Conservation (phyloP, 2,797 vertebrate genomes). For the Rhinoraja longicauda region DNA sequence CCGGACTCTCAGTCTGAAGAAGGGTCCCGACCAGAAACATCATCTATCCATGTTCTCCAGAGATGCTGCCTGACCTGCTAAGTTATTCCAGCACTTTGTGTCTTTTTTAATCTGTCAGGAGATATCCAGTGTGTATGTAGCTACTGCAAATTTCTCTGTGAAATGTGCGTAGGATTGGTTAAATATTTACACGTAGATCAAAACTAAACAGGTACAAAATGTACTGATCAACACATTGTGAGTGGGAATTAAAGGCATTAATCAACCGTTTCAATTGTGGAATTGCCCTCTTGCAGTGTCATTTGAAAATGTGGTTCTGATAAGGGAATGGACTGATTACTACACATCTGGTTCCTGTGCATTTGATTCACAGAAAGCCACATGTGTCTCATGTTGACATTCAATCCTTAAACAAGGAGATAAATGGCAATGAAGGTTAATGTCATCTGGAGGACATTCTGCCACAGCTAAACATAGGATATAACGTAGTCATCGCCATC, state of each 20-base stretch:
- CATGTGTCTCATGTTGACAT: background rate
- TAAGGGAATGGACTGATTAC: background rate
- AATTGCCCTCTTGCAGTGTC: background rate
- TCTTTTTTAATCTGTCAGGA: background rate
- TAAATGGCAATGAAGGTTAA: background rate
- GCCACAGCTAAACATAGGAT: background rate
- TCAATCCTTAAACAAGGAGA: background rate
- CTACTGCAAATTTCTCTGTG: background rate
- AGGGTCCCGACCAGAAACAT: too few relatives aligned
- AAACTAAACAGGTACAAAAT: background rate
- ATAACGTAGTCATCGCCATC: background rate
- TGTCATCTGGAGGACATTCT: background rate
- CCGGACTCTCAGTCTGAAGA: too few relatives aligned
- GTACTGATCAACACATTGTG: background rate
- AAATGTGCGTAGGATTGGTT: background rate
- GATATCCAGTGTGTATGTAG: background rate
- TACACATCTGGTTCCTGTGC: background rate
- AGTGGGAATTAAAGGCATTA: background rate
- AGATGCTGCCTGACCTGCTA: too few relatives aligned
- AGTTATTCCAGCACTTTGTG: too few relatives aligned
- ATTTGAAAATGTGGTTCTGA: background rate
- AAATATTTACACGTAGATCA: background rate
- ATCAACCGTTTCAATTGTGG: background rate
- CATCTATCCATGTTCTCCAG: too few relatives aligned
- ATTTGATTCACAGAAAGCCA: background rate